Evolutionary conservation across 1,140 invertebrate species (phyloP).

Genomic region (Zaprionus capensis): DNA sequence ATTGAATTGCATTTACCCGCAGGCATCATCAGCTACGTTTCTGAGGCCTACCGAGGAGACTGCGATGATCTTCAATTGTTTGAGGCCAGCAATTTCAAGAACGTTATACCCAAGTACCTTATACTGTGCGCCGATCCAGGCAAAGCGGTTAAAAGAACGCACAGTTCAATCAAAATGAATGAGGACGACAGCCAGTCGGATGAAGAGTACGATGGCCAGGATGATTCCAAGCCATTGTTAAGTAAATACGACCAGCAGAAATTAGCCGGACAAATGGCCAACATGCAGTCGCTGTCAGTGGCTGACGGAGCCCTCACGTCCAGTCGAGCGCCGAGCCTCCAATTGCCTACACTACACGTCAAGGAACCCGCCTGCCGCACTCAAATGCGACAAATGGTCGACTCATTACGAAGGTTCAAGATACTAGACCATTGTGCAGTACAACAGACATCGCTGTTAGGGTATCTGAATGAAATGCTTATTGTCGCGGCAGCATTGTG

Average conservation of each 20-base stretch:
- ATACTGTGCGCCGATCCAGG: conserved; percentile 76
- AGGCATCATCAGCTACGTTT: conserved; percentile 79
- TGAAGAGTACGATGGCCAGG: conserved; percentile 11
- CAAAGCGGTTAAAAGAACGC: conserved; percentile 51
- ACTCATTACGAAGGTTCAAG: conserved; percentile 65
- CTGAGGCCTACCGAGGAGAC: conserved; percentile 69
- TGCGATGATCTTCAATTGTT: conserved; percentile 79
- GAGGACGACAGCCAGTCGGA: conserved; percentile 35
- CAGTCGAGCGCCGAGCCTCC: conserved; percentile 57
- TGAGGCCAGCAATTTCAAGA: conserved; percentile 67
- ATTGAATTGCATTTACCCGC: not conserved
- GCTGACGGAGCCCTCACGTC: conserved; percentile 68
- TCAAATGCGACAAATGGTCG: conserved; percentile 69
- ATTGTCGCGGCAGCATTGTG: conserved; percentile 68
- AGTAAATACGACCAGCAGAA: conserved; percentile 63
- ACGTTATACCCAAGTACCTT: conserved; percentile 73
- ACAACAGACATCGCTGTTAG: conserved; percentile 59
- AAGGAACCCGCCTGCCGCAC: conserved; percentile 66
- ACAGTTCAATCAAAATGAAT: conserved; percentile 7
- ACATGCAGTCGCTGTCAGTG: conserved; percentile 61
- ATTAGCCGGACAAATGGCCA: conserved; percentile 63
- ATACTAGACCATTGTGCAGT: conserved; percentile 70
- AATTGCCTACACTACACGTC: conserved; percentile 68
- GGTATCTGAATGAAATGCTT: conserved; percentile 78
- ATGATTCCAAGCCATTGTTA: conserved; percentile 27